Evolutionary conservation across 2,113 vertebrate species (phyloP).

Genomic region (Xiphophorus hellerii): DNA sequence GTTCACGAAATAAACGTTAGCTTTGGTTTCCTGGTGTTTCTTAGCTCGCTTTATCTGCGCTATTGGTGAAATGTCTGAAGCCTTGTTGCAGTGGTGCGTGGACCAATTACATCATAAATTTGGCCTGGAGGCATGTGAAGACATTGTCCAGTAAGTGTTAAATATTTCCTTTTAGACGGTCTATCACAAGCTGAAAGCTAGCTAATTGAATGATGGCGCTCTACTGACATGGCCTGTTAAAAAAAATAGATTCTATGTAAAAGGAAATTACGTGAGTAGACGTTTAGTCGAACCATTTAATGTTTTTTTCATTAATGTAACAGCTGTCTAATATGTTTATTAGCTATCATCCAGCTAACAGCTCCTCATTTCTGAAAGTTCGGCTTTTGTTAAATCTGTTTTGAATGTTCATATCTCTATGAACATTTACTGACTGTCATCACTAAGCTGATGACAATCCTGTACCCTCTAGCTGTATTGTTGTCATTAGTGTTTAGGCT

Average conservation of each 20-base stretch:
- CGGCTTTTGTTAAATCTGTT: no score
- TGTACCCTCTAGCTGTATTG: no score
- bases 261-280: not conserved
- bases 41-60: not conserved
- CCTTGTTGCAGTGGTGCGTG: constrained; percentile 86
- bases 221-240: not conserved
- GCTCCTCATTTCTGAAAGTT: not conserved
- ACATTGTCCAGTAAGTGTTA: constrained; percentile 87
- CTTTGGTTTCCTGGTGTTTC: not conserved
- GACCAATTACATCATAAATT: constrained; percentile 85
- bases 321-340: not conserved
- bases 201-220: not conserved
- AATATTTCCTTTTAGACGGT: not conserved
- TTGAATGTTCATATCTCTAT: not conserved
- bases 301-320: not conserved
- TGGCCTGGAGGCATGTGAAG: constrained; percentile 89
- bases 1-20: not conserved
- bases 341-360: not conserved
- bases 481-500: no score
- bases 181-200: constrained; percentile 6
- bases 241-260: not conserved
- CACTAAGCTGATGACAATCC: no score
- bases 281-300: no score
- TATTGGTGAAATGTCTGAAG: constrained; percentile 63
- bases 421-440: no score